Evolutionary conservation across 53 echinoderm and acorn worm species (phyloP), one percentile per base, ranked within the genome.

Genomic region (Henricia sp.): DNA sequence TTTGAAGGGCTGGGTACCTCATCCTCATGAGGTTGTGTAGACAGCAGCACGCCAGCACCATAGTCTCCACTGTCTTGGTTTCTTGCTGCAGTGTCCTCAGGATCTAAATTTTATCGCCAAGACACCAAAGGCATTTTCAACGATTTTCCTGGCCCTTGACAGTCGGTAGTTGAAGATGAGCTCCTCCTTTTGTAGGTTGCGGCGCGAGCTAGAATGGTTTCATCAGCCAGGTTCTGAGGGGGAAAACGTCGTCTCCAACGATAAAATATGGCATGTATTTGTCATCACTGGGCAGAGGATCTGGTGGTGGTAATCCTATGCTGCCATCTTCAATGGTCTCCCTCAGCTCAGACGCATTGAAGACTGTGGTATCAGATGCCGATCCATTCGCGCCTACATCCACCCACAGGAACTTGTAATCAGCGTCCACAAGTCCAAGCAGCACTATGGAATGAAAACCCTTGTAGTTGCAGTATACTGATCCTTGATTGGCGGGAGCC

Each of bases 401-500:
- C 10, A 64, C 34, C 71, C 77, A 82, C 4, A 58, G 35, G 56
- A 90, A 86, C 13, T 44, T 42, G 40, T 86, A 90, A 12, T 82
- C 35, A 27, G 86, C 86, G 66, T 90, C n/a, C n/a, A n/a, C n/a
- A n/a, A n/a, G n/a, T n/a, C n/a, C n/a, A n/a, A n/a, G n/a, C n/a
- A n/a, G n/a, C 86, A 86, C 72, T 11, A 90, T 40, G 19, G 77
- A 77, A 26, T 30, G 80, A 53, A 71, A 76, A 12, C 74, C 82
- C 34, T 90, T 89, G 68, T 90, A 90, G 34, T 85, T 90, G 63
- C 44, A 57, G 64, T 57, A 90, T 0, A 69, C 11, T 37, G 70
- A 77, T 39, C 90, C 90, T 46, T 48, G 38, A 10, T 60, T 35
- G 4, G 42, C 25, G 10, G 90, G 90, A 5, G 50, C 30, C 35